Conservation (phyloP, 2,888 invertebrate species). For the Callosobruchus maculatus region DNA sequence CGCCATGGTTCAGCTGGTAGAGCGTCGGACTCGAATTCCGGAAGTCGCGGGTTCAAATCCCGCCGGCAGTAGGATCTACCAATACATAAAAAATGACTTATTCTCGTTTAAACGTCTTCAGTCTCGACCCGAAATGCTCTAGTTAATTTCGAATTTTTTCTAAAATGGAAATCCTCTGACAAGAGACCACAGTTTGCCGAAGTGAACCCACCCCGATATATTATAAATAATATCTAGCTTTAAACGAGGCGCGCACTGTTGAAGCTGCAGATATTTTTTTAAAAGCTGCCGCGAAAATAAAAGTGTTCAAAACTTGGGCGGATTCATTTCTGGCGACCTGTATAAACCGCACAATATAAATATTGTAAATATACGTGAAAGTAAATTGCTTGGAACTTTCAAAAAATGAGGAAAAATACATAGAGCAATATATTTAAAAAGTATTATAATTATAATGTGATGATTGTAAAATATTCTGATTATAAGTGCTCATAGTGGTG, state of each 20-base stretch:
- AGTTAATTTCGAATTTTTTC: background rate
- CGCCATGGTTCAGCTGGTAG: too few species aligned
- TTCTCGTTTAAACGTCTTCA: background rate
- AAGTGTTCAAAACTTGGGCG: background rate
- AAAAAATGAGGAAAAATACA: background rate
- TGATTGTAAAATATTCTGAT: background rate
- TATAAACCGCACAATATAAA: background rate
- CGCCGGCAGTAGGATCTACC: too few species aligned
- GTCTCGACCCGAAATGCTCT: background rate
- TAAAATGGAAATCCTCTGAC: background rate
- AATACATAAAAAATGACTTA: background rate
- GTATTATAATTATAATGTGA: background rate
- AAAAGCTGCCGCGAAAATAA: background rate
- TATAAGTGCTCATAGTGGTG: background rate
- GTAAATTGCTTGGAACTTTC: constrained; percentile 4
- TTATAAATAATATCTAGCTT: background rate
- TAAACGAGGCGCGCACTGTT: background rate
- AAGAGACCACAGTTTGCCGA: background rate
- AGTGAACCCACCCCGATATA: background rate
- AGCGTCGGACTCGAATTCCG: too few species aligned
- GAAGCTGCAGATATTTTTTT: background rate
- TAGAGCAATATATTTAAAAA: background rate
- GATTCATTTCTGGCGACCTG: background rate
- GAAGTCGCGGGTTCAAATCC: too few species aligned
- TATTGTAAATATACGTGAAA: background rate